phyloP scores from a whole-genome alignment of 2,113 vertebrate genomes.

The Engystomops pustulosus region DNA sequence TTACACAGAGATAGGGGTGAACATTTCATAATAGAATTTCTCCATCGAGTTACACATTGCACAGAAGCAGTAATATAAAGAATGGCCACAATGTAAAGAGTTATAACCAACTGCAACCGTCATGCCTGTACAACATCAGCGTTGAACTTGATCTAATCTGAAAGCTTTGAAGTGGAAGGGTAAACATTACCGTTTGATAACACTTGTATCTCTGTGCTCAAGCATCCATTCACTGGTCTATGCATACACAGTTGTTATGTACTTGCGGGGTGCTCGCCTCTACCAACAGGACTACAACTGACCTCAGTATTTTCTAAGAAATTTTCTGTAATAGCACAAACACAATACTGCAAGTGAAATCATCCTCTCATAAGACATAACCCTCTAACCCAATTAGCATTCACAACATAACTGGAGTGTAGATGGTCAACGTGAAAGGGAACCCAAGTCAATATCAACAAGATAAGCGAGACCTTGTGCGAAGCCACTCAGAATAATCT shows the following conservation, averaged over 20 bases:
- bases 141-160: conserved; percentile 66
- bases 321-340: neutral
- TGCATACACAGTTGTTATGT: conserved; percentile 64
- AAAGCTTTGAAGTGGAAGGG: conserved; percentile 75
- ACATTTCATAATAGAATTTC: neutral
- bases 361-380: neutral
- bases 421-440: neutral
- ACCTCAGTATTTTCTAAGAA: neutral
- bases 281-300: neutral
- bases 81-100: conserved; percentile 58
- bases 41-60: neutral
- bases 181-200: conserved; percentile 77
- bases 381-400: neutral
- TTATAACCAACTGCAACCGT: neutral
- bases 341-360: neutral
- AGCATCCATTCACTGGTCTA: conserved; percentile 48
- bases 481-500: neutral
- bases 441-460: neutral
- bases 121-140: conserved; percentile 34
- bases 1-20: neutral
- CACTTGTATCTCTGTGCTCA: conserved; percentile 65
- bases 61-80: neutral
- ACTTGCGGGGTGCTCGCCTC: conserved; percentile 46
- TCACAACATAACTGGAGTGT: neutral
- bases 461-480: neutral